Evolutionary conservation across 2,888 invertebrate genomes (phyloP).

Genomic region (Raillietiella orientalis): DNA sequence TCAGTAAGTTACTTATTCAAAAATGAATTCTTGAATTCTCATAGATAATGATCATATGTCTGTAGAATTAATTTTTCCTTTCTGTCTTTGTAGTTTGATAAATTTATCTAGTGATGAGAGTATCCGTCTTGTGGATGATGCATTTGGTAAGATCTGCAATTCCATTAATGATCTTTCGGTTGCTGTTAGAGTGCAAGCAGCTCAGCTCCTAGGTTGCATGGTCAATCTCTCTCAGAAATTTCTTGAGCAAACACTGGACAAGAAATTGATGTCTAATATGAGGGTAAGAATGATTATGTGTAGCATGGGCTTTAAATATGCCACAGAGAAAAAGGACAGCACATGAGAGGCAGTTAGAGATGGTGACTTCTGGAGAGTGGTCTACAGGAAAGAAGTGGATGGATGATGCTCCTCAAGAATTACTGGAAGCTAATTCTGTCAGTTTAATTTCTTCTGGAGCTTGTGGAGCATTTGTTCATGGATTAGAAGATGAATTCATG

Average conservation of each 20-base stretch:
- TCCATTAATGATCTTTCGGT: constrained; percentile 51
- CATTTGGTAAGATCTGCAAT: constrained; percentile 77
- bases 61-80: constrained; percentile 2
- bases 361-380: constrained; percentile 61
- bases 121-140: constrained; percentile 68
- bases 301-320: too few relatives aligned
- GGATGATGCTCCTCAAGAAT: constrained; percentile 44
- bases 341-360: constrained; percentile 51
- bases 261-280: constrained; percentile 87
- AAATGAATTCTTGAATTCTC: constrained; percentile 1
- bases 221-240: constrained; percentile 55
- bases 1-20: constrained; percentile 19
- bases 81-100: constrained; percentile 22
- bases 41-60: constrained; percentile 2
- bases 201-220: constrained; percentile 53
- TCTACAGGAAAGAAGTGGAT: constrained; percentile 64
- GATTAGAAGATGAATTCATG: constrained; percentile 85
- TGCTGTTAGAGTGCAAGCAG: constrained; percentile 44
- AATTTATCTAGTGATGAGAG: constrained; percentile 40
- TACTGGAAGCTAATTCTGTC: constrained; percentile 33
- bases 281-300: constrained; percentile 28
- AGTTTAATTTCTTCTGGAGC: constrained; percentile 68
- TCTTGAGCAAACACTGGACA: constrained; percentile 81
- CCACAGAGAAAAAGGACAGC: constrained; percentile 47
- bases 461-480: constrained; percentile 92